Evolutionary conservation across 1,140 invertebrate genomes (phyloP).

Genomic region (Spodoptera litura): DNA sequence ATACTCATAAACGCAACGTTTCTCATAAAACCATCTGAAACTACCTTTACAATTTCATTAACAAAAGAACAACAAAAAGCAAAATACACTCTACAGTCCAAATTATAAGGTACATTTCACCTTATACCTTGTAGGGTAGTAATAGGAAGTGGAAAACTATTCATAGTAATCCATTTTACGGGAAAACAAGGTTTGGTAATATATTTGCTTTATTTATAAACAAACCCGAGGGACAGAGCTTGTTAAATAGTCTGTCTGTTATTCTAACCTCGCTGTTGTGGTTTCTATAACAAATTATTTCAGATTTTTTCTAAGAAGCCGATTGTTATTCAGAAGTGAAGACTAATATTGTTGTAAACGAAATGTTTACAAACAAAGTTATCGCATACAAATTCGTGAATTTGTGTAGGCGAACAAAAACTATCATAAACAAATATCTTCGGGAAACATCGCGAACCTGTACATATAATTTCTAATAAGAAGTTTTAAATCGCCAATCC

Average conservation of each 20-base stretch:
- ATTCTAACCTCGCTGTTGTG: background rate
- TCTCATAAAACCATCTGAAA: background rate
- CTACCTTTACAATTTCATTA: background rate
- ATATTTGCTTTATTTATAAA: slow-evolving; percentile 49
- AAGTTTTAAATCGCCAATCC: too few relatives aligned
- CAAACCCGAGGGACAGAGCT: slow-evolving; percentile 36
- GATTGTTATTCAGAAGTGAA: background rate
- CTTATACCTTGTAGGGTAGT: too few relatives aligned
- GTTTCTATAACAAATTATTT: slow-evolving; percentile 7
- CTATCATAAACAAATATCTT: too few relatives aligned
- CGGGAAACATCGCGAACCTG: too few relatives aligned
- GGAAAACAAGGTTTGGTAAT: slow-evolving; percentile 42
- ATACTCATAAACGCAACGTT: too few relatives aligned
- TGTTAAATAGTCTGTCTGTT: slow-evolving; percentile 37
- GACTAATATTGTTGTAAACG: background rate
- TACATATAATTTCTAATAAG: too few relatives aligned
- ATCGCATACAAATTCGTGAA: too few relatives aligned
- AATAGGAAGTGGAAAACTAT: slow-evolving; percentile 25
- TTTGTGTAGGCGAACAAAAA: too few relatives aligned
- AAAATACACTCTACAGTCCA: background rate
- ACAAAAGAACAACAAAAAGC: background rate
- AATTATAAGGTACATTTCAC: background rate
- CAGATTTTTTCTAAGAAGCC: background rate
- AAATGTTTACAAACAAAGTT: too few relatives aligned
- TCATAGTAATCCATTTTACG: slow-evolving; percentile 33